Conservation (phyloP, 2,797 vertebrate species). For the Fringilla coelebs region DNA sequence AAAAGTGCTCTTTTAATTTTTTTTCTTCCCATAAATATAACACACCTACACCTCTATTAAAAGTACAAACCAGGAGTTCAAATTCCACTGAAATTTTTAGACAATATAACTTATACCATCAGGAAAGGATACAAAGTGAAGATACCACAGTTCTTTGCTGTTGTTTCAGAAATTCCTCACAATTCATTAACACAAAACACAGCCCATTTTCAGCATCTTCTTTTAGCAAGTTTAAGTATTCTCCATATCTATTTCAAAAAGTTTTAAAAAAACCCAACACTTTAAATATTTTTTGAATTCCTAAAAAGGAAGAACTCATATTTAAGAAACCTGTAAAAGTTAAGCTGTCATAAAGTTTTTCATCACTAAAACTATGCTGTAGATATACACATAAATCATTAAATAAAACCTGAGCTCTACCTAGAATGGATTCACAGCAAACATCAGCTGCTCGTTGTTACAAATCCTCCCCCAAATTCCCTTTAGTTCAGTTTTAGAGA, state of each 20-base stretch:
- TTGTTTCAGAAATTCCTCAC: slow-evolving; percentile 82
- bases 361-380: not conserved
- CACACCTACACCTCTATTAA: not conserved
- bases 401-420: not conserved
- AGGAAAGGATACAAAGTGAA: slow-evolving; percentile 87
- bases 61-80: not conserved
- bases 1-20: not conserved
- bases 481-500: not conserved
- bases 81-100: not conserved
- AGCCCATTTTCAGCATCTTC: slow-evolving; percentile 77
- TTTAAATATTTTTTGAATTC: not conserved
- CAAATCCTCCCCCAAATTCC: not conserved
- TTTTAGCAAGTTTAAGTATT: slow-evolving; percentile 78
- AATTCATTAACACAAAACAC: slow-evolving; percentile 79
- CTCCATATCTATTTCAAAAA: slow-evolving; percentile 82
- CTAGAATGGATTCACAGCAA: not conserved
- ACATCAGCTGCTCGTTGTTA: not conserved
- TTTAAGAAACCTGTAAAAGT: not conserved
- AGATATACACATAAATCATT: not conserved
- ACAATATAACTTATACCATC: not conserved
- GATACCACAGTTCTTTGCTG: slow-evolving; percentile 77
- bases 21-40: not conserved
- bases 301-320: not conserved
- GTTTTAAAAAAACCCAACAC: not conserved
- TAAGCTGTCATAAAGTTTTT: not conserved